These are phyloP conservation scores for Pungitius pungitius DNA, from an alignment of 2,113 vertebrate genomes.

Conservation along the genomic window DNA sequence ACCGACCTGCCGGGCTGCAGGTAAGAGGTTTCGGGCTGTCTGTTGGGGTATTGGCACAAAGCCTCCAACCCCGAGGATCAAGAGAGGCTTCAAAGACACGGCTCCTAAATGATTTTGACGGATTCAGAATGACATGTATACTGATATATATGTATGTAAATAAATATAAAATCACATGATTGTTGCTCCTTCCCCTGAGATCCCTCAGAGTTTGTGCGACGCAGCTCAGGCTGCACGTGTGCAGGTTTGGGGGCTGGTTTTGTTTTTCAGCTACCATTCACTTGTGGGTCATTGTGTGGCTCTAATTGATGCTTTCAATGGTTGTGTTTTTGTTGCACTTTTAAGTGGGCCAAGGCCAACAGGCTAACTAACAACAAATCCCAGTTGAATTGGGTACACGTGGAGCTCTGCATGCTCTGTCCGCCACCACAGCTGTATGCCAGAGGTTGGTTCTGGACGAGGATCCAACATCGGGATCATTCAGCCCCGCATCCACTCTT, in stretches of 20 bases:
- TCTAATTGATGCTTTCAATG: constrained; percentile 57
- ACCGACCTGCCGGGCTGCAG: constrained; percentile 36
- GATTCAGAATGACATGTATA: neutral
- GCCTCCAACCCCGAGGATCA: constrained; percentile 52
- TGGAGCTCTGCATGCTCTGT: constrained; percentile 9
- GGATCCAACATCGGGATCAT: constrained; percentile 23
- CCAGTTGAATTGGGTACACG: constrained; percentile 22
- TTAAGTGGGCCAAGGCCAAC: constrained; percentile 68
- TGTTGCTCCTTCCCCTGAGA: constrained; percentile 2
- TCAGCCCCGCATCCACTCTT: constrained; percentile 12
- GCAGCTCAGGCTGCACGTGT: neutral
- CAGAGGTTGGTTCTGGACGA: constrained; percentile 20
- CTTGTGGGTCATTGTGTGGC: constrained; percentile 8
- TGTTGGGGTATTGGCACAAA: constrained; percentile 58
- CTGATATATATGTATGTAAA: neutral
- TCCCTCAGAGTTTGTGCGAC: neutral
- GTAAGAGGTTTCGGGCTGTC: constrained; percentile 61
- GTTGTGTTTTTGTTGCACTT: constrained; percentile 57
- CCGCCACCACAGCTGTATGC: constrained; percentile 8
- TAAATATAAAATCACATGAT: neutral
- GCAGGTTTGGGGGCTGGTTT: constrained; percentile 1
- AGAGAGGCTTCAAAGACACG: constrained; percentile 35
- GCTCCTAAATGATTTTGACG: constrained; percentile 27
- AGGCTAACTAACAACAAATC: constrained; percentile 55
- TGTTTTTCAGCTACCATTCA: constrained; percentile 12